Base-by-base conservation (phyloP, 1,140 invertebrate genomes). In the Drosophila littoralis region DNA sequence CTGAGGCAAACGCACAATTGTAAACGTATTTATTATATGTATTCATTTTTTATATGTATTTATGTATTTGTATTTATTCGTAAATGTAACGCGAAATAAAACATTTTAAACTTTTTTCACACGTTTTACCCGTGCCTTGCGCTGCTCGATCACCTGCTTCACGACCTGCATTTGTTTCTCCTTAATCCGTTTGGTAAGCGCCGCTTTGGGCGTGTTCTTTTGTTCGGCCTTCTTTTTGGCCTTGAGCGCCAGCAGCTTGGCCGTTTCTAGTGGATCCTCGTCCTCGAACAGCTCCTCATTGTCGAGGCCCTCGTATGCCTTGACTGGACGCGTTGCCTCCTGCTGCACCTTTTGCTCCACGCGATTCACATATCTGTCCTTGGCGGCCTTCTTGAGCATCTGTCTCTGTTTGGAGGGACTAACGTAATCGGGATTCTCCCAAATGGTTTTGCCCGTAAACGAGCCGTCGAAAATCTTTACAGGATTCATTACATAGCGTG, bases 401-500 rank as follows among this genome's bases (percentile, higher is more conserved):
- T 96, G 95, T 50, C 97, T 94, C 85, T 96, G 95, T 94, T 95
- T 96, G 63, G 97, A 96, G 12, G 99, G 99, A 70, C 97, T 97
- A 1, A 98, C 93, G 93, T 98, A 99, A 78, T 96, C 92, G 2
- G 97, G 95, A 95, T 99, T 99, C 81, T 98, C 96, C 96, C 98
- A 99, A 17, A 99, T 92, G 13, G 97, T 96, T 65, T 95, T 93
- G 28, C 98, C 98, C 61, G 96, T 95, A 93, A 99, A 99, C 92
- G 98, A 99, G n/a, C 96, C 97, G 69, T 96, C 95, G 94, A 99
- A 99, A 83, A 95, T 94, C 93, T 95, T 95, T 0, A 95, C 97
- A 6, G 98, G 98, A 94, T 99, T 99, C 77, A 99, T 93, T 0
- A 98, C 97, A 94, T 99, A 98, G 93, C 98, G 94, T 7, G 98